Evolutionary conservation across 2,113 vertebrate species (phyloP).

Genomic region (Pampusana beccarii): DNA sequence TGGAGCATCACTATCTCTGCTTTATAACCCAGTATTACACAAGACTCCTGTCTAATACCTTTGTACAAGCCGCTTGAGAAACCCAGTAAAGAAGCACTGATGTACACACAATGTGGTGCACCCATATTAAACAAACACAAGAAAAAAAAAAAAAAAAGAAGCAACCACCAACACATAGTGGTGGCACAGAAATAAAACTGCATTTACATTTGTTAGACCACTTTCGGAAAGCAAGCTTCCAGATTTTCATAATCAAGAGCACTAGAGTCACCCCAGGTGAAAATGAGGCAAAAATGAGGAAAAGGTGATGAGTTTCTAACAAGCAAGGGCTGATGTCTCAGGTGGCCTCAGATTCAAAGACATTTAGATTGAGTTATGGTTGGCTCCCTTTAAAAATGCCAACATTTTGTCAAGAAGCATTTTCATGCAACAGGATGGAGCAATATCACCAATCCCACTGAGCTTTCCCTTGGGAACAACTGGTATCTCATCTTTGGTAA

Average conservation of each 20-base stretch:
- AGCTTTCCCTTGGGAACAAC: background rate
- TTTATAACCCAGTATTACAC: background rate
- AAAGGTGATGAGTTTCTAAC: background rate
- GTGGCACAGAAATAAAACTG: background rate
- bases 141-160: no score
- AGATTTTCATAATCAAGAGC: background rate
- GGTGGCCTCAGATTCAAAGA: background rate
- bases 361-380: background rate
- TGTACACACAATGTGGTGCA: rapidly evolving
- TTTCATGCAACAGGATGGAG: background rate
- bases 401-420: background rate
- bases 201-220: background rate
- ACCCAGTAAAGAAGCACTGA: background rate
- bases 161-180: background rate
- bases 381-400: background rate
- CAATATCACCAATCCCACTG: background rate
- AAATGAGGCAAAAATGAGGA: background rate
- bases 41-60: background rate
- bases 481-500: background rate
- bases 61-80: background rate
- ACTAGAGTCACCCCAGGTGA: background rate
- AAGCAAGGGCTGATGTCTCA: background rate
- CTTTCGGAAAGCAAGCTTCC: background rate
- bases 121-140: background rate
- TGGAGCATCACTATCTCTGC: background rate